Evolutionary conservation across 2,888 invertebrate species (phyloP), one percentile per base, ranked within the genome.

Genomic region (Nasonovia ribisnigri): DNA sequence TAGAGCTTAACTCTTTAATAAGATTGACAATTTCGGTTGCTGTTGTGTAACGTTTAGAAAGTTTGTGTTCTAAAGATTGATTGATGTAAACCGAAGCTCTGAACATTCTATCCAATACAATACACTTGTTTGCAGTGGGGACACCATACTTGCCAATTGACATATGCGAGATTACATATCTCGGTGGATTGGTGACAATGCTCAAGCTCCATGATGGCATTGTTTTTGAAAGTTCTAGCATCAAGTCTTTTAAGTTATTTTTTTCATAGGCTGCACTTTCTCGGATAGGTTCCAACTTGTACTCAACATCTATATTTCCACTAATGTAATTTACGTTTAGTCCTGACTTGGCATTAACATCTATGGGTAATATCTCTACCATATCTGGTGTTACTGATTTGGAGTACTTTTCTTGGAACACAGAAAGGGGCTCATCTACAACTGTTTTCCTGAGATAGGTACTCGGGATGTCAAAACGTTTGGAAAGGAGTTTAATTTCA

Each of bases 161-260:
- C 48, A 94, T 94, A 90, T 95, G 94, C 0, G 95, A 92, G 13
- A 95, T 94, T 51, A 94, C 92, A 92, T 94, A 94, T 16, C 93
- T 88, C n/a, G 91, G 67, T 29, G 94, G 93, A 87, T 95, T 92
- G 16, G 94, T 92, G 11, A 94, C 88, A 13, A 94, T 91, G 60
- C 94, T 94, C 29, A 95, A 90, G 89, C 94, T 95, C 95, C 95
- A 95, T 20, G 93, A 94, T 10, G 95, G 95, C 94, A 94, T 94
- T 90, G 94, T 92, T 46, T 92, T 92, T 87, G 94, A 94, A 29
- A 95, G 90, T 89, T 94, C 94, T 43, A 94, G 10, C 92, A 95
- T 94, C 29, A 95, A 46, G 29, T 95, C 94, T 57, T 94, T 84
- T 29, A 94, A 77, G 29, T 94, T 94, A 13, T n/a, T 51, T 89